Percentiles rank a stretch among this genome's conserved stretches.
Conservation (phyloP, 2,113 vertebrate species). For the Eptesicus fuscus region DNA sequence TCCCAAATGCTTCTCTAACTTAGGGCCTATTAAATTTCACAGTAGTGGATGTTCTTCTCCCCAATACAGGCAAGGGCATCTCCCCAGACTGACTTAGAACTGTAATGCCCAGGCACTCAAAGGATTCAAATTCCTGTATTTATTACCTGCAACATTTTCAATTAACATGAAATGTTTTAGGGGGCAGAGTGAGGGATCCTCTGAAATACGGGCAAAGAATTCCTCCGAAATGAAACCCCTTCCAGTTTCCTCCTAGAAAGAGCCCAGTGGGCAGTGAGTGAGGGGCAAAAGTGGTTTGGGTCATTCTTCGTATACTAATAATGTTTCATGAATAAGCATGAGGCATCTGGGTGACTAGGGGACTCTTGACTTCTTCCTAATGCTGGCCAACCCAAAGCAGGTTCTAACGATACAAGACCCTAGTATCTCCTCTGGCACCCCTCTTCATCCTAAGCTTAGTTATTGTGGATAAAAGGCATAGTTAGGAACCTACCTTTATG, state of each 20-base stretch:
- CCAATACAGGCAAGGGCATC: background rate
- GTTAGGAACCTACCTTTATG: background rate
- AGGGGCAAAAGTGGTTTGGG: background rate
- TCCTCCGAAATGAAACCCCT: background rate
- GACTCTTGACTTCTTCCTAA: background rate
- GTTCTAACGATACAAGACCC: conserved; percentile 1
- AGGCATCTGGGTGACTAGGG: background rate
- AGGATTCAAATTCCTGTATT: background rate
- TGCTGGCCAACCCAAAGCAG: background rate
- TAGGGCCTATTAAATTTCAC: background rate
- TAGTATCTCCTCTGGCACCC: background rate
- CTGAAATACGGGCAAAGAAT: background rate
- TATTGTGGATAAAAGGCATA: conserved; percentile 16
- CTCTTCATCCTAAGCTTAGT: background rate
- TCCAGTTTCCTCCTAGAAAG: conserved; percentile 6
- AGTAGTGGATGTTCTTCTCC: background rate
- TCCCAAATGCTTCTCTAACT: background rate
- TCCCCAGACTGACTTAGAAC: background rate
- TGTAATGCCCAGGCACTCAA: background rate
- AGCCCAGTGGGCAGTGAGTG: background rate
- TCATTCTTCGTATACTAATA: background rate
- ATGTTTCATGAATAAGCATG: background rate
- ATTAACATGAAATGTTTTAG: conserved; percentile 6
- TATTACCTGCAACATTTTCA: background rate
- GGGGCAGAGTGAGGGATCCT: background rate